Percentiles rank a stretch among this genome's conserved stretches.
These are phyloP conservation scores for Caenorhabditis imperialis DNA, from an alignment of 2,888 invertebrate genomes.

Conservation along the genomic window DNA sequence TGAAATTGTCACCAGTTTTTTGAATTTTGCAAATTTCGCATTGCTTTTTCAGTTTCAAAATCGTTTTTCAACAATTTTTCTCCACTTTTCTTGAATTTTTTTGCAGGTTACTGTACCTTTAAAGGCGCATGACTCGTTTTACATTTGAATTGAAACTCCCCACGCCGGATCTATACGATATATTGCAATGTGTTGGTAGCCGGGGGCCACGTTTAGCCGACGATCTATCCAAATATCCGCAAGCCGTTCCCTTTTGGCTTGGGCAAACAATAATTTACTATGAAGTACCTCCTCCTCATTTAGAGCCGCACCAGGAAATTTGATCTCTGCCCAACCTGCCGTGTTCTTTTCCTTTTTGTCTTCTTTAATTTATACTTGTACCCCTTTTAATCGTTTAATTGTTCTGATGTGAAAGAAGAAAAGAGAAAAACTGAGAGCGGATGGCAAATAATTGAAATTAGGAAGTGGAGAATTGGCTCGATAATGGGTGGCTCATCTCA, in stretches of 20 bases:
- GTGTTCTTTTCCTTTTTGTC: background rate
- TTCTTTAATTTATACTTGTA: background rate
- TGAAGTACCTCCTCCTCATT: conserved; percentile 45
- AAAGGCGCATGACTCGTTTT: too few species aligned
- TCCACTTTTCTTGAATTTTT: conserved; percentile 12
- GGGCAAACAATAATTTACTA: conserved; percentile 51
- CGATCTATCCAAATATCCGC: conserved; percentile 47
- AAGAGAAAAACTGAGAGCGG: too few species aligned
- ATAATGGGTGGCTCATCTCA: too few species aligned
- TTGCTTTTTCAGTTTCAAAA: background rate
- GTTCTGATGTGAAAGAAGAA: too few species aligned
- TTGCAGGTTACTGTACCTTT: too few species aligned
- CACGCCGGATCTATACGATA: too few species aligned
- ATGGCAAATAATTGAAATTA: too few species aligned
- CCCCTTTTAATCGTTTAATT: too few species aligned
- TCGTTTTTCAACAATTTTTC: conserved; percentile 9
- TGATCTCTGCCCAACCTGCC: conserved; percentile 8
- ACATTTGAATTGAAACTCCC: too few species aligned
- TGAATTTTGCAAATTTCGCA: background rate
- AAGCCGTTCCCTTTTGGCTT: background rate
- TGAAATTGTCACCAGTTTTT: too few species aligned
- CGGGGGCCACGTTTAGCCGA: conserved; percentile 20
- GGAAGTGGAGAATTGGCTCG: too few species aligned
- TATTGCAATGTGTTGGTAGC: too few species aligned
- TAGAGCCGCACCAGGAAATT: conserved; percentile 16